Conservation (phyloP, 2,113 vertebrate species). For the Phyllostomus discolor region DNA sequence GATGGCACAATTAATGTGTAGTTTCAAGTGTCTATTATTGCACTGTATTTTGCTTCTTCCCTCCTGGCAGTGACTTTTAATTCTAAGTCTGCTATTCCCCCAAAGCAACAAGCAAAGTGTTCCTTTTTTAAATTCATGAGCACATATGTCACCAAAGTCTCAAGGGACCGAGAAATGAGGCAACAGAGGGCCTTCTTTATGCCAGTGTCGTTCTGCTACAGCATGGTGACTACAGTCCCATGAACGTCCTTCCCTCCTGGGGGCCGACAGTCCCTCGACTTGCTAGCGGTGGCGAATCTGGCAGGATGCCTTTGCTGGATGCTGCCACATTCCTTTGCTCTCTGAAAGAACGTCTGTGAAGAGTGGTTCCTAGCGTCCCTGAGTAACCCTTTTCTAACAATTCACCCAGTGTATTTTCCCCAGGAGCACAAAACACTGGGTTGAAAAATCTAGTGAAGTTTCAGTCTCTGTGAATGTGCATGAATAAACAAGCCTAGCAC, state of each 20-base stretch:
- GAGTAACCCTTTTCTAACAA: constrained; percentile 8
- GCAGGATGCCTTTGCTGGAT: not conserved
- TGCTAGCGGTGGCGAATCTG: not conserved
- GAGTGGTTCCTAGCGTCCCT: not conserved
- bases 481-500: not conserved
- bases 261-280: rapidly evolving
- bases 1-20: not conserved
- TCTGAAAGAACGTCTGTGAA: constrained; percentile 46
- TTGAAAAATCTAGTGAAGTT: not conserved
- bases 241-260: too few species aligned
- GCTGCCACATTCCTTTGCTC: not conserved
- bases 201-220: not conserved
- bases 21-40: not conserved
- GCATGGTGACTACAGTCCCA: not conserved
- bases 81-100: not conserved
- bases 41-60: not conserved
- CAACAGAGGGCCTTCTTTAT: not conserved
- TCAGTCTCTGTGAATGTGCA: not conserved
- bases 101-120: not conserved
- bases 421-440: not conserved
- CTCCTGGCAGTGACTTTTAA: not conserved
- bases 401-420: not conserved
- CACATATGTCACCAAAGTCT: not conserved
- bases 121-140: not conserved
- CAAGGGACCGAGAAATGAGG: not conserved